Evolutionary conservation across 1,140 invertebrate genomes (phyloP), one percentile per base, ranked within the genome.

Genomic region (Temnothorax nylanderi): DNA sequence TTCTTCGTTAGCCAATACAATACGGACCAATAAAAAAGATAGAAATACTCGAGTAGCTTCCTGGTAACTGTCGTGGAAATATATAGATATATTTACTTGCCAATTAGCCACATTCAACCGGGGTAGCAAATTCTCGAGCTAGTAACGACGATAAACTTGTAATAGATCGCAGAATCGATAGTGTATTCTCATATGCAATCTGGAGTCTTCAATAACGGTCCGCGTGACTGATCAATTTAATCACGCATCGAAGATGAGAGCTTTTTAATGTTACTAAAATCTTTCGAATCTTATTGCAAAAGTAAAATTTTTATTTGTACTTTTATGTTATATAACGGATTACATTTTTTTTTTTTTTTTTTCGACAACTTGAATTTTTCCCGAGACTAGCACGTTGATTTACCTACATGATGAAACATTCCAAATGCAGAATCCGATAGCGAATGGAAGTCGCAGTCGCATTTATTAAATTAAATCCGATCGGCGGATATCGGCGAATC

Each of bases 1-100:
- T 62, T 56, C n/a, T 21, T 37, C 26, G 51, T n/a, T 26, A 32
- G 56, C 2, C 44, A 54, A 32, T 62, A 21, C 58, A 62, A 32
- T 80, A 34, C 44, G 74, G 18, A 32, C 34, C 69, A 88, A 88
- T 76, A 85, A 88, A 85, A 54, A 54, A 54, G 75, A 76, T 47
- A 44, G 60, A 88, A 80, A 49, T 64, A 26, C 64, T 54, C 18
- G 41, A 67, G 47, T 54, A 44, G 56, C 54, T 82, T 60, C 47
- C 80, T 82, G 67, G 76, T 49, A 64, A 72, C 56, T 10, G 65
- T 81, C 69, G 49, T 51, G 49, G 37, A 51, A 56, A 62, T 41
- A 69, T 67, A 58, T 44, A 71, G 74, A 77, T 78, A 74, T 89
- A 85, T 89, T 86, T 89, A 69, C 13, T 86, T 75, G 65, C 34